Evolutionary conservation across 1,140 invertebrate genomes (phyloP).

Genomic region (Olivierus martensii): DNA sequence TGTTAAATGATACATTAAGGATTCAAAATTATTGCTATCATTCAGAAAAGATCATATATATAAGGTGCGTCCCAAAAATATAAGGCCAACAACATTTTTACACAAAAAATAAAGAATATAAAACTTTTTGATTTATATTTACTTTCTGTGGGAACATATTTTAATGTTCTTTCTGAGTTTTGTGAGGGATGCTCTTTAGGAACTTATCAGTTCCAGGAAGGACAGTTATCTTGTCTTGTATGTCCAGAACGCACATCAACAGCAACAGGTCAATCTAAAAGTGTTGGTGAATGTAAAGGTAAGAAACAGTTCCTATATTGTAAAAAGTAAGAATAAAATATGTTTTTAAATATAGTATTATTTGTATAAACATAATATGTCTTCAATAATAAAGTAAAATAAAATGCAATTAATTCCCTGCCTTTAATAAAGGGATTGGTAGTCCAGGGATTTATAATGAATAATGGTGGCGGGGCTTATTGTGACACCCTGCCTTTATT

Average conservation of each 20-base stretch:
- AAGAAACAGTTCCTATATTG: conserved; percentile 14
- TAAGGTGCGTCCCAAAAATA: too few relatives aligned
- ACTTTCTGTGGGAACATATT: conserved; percentile 49
- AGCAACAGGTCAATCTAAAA: conserved; percentile 37
- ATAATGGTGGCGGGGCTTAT: too few relatives aligned
- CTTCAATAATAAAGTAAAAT: background rate
- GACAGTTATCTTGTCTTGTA: conserved; percentile 38
- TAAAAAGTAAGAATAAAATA: background rate
- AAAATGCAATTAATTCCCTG: too few relatives aligned
- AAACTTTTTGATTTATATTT: too few relatives aligned
- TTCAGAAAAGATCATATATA: too few relatives aligned
- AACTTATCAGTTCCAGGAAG: conserved; percentile 43
- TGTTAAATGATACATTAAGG: too few relatives aligned
- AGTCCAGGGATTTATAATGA: too few relatives aligned
- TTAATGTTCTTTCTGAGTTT: conserved; percentile 34
- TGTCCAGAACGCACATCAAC: conserved; percentile 49
- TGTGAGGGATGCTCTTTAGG: conserved; percentile 45
- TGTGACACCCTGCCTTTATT: too few relatives aligned
- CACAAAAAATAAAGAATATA: too few relatives aligned
- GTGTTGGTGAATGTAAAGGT: conserved; percentile 43
- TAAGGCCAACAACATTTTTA: too few relatives aligned
- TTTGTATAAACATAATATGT: conserved; percentile 3
- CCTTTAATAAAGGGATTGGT: too few relatives aligned
- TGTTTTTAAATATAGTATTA: background rate
- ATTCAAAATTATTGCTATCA: too few relatives aligned